A percentile compares a stretch with the other conserved stretches of the same genome.
phyloP scores from a whole-genome alignment of 2,888 invertebrate genomes.

The Ctena decussata region DNA sequence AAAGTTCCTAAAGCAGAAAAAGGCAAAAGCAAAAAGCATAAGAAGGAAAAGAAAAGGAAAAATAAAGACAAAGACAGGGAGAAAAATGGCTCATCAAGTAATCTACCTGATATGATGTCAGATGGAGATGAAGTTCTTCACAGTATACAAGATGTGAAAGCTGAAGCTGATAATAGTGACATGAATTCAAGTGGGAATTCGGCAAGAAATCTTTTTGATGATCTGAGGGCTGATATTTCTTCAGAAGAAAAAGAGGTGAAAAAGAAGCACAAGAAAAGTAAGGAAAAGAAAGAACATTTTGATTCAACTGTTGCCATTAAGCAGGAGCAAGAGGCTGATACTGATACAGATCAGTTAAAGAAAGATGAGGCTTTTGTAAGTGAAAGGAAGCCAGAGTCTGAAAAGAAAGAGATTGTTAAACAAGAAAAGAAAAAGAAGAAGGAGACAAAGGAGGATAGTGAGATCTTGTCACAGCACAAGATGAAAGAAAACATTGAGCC shows the following conservation, averaged over 20 bases:
- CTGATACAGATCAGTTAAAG: constrained; percentile 22
- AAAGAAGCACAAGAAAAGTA: constrained; percentile 55
- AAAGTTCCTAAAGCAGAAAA: constrained; percentile 51
- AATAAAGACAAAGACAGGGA: constrained; percentile 63
- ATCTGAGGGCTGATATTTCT: constrained; percentile 51
- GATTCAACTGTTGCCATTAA: constrained; percentile 54
- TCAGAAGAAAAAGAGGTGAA: constrained; percentile 42
- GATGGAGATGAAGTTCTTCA: constrained; percentile 4
- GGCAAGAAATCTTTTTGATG: constrained; percentile 60
- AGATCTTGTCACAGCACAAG: no score
- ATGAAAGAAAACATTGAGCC: constrained; percentile 42
- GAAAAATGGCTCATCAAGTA: constrained; percentile 15
- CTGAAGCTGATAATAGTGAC: constrained; percentile 50
- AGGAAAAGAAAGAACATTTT: constrained; percentile 24
- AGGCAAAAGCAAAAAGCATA: constrained; percentile 60
- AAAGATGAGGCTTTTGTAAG: constrained; percentile 22
- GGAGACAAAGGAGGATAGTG: background rate
- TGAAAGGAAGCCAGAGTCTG: constrained; percentile 37
- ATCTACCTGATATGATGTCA: constrained; percentile 2
- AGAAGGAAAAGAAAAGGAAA: constrained; percentile 65
- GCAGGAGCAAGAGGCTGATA: constrained; percentile 17
- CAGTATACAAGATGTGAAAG: constrained; percentile 22
- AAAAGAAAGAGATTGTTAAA: background rate
- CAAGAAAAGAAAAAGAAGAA: constrained; percentile 34
- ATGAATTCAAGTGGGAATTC: constrained; percentile 37